Percentiles rank a stretch among this genome's conserved stretches.
These are phyloP conservation scores for Acromyrmex charruanus DNA, from an alignment of 1,140 invertebrate species.

Conservation along the genomic window DNA sequence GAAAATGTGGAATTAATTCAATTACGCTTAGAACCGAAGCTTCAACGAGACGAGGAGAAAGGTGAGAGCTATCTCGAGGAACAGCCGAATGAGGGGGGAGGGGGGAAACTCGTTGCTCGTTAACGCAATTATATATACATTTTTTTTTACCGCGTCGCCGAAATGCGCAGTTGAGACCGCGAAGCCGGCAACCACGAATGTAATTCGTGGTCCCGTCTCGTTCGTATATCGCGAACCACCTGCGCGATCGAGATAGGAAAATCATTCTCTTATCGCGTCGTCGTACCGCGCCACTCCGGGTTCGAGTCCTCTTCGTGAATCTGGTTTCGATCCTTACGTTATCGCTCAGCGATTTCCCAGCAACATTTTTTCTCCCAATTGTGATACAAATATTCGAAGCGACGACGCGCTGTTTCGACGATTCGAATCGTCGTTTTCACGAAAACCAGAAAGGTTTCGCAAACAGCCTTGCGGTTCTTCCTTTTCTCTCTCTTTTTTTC, in stretches of 20 bases:
- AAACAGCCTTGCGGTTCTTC: conserved; percentile 15
- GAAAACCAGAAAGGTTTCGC: conserved; percentile 14
- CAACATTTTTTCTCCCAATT: background rate
- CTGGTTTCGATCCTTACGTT: conserved; percentile 17
- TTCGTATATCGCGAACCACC: conserved; percentile 25
- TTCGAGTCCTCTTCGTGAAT: conserved; percentile 22
- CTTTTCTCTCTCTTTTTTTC: background rate
- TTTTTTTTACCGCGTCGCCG: background rate
- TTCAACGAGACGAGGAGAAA: conserved; percentile 26
- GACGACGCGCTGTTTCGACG: background rate
- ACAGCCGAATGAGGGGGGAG: background rate
- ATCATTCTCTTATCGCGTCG: conserved; percentile 33
- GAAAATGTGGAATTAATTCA: conserved; percentile 77
- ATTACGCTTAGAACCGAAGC: conserved; percentile 73
- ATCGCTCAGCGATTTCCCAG: background rate
- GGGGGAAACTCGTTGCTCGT: background rate
- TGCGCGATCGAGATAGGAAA: conserved; percentile 49
- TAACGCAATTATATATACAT: background rate
- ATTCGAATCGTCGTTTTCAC: conserved; percentile 27
- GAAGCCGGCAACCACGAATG: background rate
- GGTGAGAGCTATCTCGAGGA: conserved; percentile 19
- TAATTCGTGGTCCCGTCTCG: conserved; percentile 13
- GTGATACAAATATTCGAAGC: background rate
- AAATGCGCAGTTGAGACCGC: background rate
- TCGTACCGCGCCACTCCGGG: background rate